Evolutionary conservation across 1,140 invertebrate genomes (phyloP).

Genomic region (Elysia chlorotica): DNA sequence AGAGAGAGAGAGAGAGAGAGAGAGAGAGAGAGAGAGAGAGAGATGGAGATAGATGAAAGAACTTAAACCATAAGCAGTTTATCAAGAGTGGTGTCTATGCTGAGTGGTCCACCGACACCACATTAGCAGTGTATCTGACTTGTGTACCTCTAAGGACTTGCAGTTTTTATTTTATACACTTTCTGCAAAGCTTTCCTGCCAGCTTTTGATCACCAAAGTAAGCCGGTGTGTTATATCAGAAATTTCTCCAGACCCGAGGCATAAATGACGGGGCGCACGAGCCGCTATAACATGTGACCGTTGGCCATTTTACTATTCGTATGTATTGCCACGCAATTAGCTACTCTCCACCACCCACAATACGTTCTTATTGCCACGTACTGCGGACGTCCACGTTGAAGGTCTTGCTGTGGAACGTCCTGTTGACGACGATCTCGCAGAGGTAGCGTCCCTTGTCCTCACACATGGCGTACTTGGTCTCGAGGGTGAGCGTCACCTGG

Average conservation of each 20-base stretch:
- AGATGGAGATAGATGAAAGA: no score
- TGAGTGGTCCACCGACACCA: no score
- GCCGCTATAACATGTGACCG: background rate
- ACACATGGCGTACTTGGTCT: slow-evolving; percentile 29
- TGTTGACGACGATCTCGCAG: slow-evolving; percentile 30
- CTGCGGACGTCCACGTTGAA: slow-evolving; percentile 27
- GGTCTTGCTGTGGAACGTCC: slow-evolving; percentile 21
- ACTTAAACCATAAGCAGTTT: no score
- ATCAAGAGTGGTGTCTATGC: no score
- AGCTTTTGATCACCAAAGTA: background rate
- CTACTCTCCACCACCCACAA: background rate
- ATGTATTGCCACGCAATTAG: background rate
- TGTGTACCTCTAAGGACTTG: no score
- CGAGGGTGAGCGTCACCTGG: slow-evolving; percentile 17
- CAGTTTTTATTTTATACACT: no score
- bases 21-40: no score
- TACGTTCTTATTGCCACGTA: background rate
- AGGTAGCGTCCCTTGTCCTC: slow-evolving; percentile 31
- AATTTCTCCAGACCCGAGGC: background rate
- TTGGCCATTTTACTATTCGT: background rate
- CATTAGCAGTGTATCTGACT: no score
- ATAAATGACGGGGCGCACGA: background rate
- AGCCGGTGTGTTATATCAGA: background rate
- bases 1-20: no score
- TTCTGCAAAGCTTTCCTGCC: background rate